A percentile compares a stretch with the other conserved stretches of the same genome.
These are phyloP conservation scores for Pteromalus puparum DNA, from an alignment of 1,140 invertebrate species.

Conservation along the genomic window DNA sequence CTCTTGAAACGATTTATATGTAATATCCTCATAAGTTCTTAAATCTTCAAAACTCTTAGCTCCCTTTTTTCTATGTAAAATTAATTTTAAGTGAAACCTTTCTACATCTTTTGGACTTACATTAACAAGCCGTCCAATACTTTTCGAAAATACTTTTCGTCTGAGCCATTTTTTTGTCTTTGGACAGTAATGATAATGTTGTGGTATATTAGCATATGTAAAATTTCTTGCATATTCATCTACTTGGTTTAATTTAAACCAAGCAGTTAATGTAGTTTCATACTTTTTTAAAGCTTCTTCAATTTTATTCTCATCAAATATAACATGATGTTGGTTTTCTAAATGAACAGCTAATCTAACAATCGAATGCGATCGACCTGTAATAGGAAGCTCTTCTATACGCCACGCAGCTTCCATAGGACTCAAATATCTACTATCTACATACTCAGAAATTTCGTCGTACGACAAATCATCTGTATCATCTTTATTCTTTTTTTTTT, in stretches of 20 bases:
- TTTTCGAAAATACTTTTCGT: background rate
- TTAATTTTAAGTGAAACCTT: slow-evolving; percentile 1
- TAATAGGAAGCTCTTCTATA: slow-evolving; percentile 5
- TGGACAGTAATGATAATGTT: background rate
- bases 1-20: no score
- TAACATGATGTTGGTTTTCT: slow-evolving; percentile 51
- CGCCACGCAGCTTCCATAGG: slow-evolving; percentile 52
- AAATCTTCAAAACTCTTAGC: no score
- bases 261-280: slow-evolving; percentile 43
- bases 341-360: slow-evolving; percentile 45
- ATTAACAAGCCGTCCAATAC: background rate
- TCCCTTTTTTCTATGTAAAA: no score
- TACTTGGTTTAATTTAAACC: slow-evolving; percentile 18
- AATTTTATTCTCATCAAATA: slow-evolving; percentile 48
- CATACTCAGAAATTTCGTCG: slow-evolving; percentile 52
- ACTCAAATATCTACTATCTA: slow-evolving; percentile 52
- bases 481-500: slow-evolving; percentile 21
- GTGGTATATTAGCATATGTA: slow-evolving; percentile 9
- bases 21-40: no score
- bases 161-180: background rate
- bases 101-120: background rate
- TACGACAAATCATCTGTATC: slow-evolving; percentile 46
- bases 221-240: background rate
- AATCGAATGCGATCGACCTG: slow-evolving; percentile 51
- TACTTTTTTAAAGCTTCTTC: slow-evolving; percentile 19